Base-by-base conservation (phyloP, 2,113 vertebrate genomes). In the Tympanuchus pallidicinctus region DNA sequence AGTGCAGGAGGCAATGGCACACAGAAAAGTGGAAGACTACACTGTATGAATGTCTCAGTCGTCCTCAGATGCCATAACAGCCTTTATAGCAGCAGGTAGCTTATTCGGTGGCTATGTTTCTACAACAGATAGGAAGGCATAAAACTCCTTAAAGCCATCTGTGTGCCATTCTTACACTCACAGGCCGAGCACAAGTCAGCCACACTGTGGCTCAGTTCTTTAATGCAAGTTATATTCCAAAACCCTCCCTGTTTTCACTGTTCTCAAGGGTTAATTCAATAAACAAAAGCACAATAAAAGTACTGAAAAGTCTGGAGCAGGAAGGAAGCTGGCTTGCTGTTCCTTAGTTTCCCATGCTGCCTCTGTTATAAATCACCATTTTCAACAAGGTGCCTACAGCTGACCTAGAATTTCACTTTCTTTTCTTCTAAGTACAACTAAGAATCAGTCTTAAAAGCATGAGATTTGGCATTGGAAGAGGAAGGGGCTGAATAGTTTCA, bases 251-350 rank as follows among this genome's bases (percentile, higher is more conserved):
- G 22, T 88, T 75, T 72, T 67, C 76, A 52, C 72, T 73, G 28
- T 60, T 82, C 59, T 71, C 67, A 80, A 75, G 57, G 18, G 34
- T 94, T 94, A 88, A 86, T 71, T 73, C 57, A 54, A 72, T 90
- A 86, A 94, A 92, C 43, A 94, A 74, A 91, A 78, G 38, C 38
- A 88, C 65, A 92, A 67, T 90, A 60, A 91, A 88, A 94, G 19
- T 56, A n/a, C 86, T 80, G 69, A 71, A 70, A 87, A 81, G 19
- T 74, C 65, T 86, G 76, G 57, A 81, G n/a, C 52, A 86, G 85
- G 93, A 96, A 94, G 91, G 93, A 95, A 94, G 43, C 47, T 88
- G 77, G 56, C 40, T 94, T 92, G 42, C 34, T 82, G 15, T n/a
- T 83, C 28, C 69, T 89, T 65, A 28, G 15, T 82, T 91, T 95